Conservation (phyloP, 2,888 invertebrate species). For the Scaptomyza tumidula region DNA sequence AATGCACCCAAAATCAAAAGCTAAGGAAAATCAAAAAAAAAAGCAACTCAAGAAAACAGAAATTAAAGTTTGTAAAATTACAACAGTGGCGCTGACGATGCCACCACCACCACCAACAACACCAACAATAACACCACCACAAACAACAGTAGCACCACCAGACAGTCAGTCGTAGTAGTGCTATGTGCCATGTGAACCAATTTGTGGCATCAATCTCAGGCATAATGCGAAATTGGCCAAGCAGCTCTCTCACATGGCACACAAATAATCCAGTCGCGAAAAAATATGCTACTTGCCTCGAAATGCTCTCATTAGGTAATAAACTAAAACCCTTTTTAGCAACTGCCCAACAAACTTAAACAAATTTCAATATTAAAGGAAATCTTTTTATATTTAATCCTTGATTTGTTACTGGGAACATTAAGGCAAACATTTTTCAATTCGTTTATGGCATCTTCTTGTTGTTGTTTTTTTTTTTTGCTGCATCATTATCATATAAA, state of each 20-base stretch:
- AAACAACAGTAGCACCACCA: conserved; percentile 8
- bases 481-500: conserved; percentile 43
- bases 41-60: conserved; percentile 66
- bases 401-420: neutral
- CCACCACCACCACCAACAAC: conserved; percentile 13
- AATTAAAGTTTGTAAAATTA: conserved; percentile 74
- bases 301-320: too few relatives aligned
- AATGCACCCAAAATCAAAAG: conserved; percentile 71
- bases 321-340: too few relatives aligned
- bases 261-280: conserved; percentile 8
- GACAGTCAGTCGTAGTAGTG: conserved; percentile 33
- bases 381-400: neutral
- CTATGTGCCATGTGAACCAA: conserved; percentile 82
- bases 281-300: too few relatives aligned
- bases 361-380: neutral
- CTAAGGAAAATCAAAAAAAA: conserved; percentile 10
- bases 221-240: conserved; percentile 78
- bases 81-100: conserved; percentile 60
- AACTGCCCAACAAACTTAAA: too few relatives aligned
- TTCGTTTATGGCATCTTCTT: neutral
- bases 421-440: neutral
- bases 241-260: conserved; percentile 27
- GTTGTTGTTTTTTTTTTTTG: conserved; percentile 7
- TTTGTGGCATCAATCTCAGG: conserved; percentile 83
- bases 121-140: neutral